Percentiles rank a stretch among this genome's conserved stretches.
phyloP scores from a whole-genome alignment of 2,888 invertebrate genomes.

The Eupsilia transversa region DNA sequence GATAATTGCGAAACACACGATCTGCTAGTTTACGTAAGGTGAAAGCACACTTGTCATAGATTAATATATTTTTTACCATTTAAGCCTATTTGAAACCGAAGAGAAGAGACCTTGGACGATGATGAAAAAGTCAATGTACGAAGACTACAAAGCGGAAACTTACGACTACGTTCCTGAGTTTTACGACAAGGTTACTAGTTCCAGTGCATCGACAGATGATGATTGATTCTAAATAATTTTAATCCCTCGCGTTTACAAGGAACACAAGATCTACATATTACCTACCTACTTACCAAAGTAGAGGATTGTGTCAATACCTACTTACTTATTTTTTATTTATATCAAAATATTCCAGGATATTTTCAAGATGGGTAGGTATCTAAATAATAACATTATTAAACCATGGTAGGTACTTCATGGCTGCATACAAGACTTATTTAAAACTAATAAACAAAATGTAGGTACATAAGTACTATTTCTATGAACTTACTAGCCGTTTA shows the following conservation, averaged over 20 bases:
- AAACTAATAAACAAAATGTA: neutral
- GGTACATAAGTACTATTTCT: neutral
- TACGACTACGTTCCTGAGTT: conserved; percentile 78
- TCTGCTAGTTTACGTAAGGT: neutral
- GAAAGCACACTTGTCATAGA: neutral
- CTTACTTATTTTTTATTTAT: neutral
- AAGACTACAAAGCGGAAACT: conserved; percentile 44
- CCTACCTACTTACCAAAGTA: neutral
- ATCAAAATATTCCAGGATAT: conserved; percentile 6
- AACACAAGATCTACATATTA: neutral
- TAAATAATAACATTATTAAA: neutral
- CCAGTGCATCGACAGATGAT: neutral
- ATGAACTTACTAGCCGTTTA: neutral
- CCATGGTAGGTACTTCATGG: neutral
- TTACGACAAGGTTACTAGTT: conserved; percentile 72
- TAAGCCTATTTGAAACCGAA: conserved; percentile 77
- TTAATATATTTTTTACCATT: conserved; percentile 27
- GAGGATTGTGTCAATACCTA: neutral
- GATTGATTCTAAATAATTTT: neutral
- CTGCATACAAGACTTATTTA: neutral
- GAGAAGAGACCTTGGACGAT: conserved; percentile 68
- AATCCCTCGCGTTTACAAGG: neutral
- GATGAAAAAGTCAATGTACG: conserved; percentile 71
- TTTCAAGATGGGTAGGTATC: neutral
- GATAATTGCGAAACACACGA: too few relatives aligned